Percentiles rank a stretch among this genome's conserved stretches.
Conservation (phyloP, 2,797 vertebrate genomes). For the Thaleichthys pacificus region DNA sequence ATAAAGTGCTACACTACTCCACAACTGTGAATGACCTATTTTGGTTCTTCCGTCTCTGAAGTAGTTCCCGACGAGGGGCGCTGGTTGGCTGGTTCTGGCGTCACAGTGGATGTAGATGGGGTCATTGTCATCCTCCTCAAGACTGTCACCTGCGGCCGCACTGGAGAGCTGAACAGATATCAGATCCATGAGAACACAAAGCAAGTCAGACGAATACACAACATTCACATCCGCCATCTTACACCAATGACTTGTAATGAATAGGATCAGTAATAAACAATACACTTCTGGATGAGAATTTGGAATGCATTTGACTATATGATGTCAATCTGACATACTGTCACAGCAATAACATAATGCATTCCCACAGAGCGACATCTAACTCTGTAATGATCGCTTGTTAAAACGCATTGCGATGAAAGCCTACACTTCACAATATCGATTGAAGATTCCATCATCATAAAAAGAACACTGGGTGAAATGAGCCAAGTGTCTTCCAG, state of each 20-base stretch:
- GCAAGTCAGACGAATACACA: neutral
- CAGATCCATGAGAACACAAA: neutral
- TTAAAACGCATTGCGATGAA: constrained; percentile 32
- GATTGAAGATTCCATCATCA: constrained; percentile 29
- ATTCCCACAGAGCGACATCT: neutral
- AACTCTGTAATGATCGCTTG: constrained; percentile 12
- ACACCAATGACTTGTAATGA: neutral
- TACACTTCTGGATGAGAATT: too few species aligned
- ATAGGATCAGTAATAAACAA: too few species aligned
- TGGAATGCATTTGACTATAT: neutral
- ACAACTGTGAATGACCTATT: constrained; percentile 62
- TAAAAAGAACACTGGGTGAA: constrained; percentile 21
- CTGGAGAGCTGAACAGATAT: constrained; percentile 59
- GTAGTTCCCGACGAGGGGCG: constrained; percentile 62
- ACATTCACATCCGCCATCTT: neutral
- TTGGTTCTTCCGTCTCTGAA: constrained; percentile 75
- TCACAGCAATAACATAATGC: neutral
- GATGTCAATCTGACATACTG: neutral
- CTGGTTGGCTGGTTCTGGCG: constrained; percentile 30
- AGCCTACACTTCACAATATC: constrained; percentile 50
- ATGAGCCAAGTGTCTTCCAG: constrained; percentile 13
- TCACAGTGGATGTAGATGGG: constrained; percentile 47
- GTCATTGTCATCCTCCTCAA: constrained; percentile 42
- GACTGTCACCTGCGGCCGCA: constrained; percentile 14
- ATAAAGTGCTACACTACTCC: neutral